Conservation (phyloP, 2,113 vertebrate genomes). For the Myotis davidii region DNA sequence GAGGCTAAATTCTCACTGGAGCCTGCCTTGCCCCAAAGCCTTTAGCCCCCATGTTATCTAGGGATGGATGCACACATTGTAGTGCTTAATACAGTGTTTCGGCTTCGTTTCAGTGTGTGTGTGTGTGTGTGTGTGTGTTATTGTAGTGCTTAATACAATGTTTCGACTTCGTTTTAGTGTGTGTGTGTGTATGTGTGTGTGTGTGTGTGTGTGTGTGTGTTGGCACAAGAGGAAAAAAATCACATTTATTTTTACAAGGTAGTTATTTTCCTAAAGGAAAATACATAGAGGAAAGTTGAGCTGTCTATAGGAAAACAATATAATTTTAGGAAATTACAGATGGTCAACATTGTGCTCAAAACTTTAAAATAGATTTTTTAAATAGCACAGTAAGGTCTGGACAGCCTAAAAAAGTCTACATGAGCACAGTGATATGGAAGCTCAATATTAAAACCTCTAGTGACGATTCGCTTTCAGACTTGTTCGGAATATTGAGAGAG, state of each 20-base stretch:
- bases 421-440: neutral
- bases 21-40: neutral
- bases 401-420: slow-evolving; percentile 63
- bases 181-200: too few relatives aligned
- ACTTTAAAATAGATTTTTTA: slow-evolving; percentile 79
- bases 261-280: slow-evolving; percentile 56
- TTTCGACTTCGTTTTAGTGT: slow-evolving; percentile 29
- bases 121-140: too few relatives aligned
- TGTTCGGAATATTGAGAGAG: neutral
- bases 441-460: neutral
- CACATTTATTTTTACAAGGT: slow-evolving; percentile 62
- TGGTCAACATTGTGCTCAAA: slow-evolving; percentile 83
- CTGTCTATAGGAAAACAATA: slow-evolving; percentile 66
- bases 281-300: slow-evolving; percentile 60
- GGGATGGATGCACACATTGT: neutral
- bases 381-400: slow-evolving; percentile 78
- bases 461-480: neutral
- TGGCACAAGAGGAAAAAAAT: slow-evolving; percentile 80
- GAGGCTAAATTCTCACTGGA: neutral
- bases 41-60: neutral
- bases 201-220: neutral
- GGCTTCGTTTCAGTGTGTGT: neutral
- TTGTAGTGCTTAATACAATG: neutral
- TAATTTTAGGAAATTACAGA: slow-evolving; percentile 63
- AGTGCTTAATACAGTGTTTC: slow-evolving; percentile 18